phyloP scores from a whole-genome alignment of 2,113 vertebrate genomes.

The Saccopteryx bilineata region DNA sequence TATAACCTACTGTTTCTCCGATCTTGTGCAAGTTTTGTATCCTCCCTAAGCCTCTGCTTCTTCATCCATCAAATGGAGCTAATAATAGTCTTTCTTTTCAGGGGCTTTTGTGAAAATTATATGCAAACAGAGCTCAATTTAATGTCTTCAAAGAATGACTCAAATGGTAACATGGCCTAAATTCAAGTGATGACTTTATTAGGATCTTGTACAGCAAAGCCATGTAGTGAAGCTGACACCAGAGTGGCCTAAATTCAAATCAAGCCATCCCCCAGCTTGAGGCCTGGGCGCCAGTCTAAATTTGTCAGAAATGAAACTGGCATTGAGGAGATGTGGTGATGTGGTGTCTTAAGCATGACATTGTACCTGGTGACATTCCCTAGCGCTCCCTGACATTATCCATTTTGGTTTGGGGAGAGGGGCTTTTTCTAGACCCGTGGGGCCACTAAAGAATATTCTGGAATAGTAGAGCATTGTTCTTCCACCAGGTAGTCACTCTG shows the following conservation, averaged over 20 bases:
- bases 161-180: conserved; percentile 7
- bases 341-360: accelerated
- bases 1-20: not conserved
- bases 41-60: conserved; percentile 38
- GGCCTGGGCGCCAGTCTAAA: not conserved
- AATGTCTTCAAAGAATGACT: conserved; percentile 23
- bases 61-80: conserved; percentile 38
- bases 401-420: not conserved
- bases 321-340: not conserved
- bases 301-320: not conserved
- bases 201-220: not conserved
- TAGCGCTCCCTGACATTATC: not conserved
- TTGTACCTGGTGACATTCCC: not conserved
- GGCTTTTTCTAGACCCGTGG: not conserved
- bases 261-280: not conserved
- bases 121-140: conserved; percentile 36
- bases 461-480: not conserved
- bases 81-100: conserved; percentile 38
- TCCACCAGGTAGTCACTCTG: not conserved
- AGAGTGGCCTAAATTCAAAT: not conserved
- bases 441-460: not conserved
- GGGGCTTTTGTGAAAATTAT: conserved; percentile 46
- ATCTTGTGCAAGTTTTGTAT: not conserved
- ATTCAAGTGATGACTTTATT: conserved; percentile 3
- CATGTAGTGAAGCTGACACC: not conserved